Evolutionary conservation across 2,113 vertebrate genomes (phyloP), one percentile per base, ranked within the genome.

Genomic region (Melanerpes formicivorus): DNA sequence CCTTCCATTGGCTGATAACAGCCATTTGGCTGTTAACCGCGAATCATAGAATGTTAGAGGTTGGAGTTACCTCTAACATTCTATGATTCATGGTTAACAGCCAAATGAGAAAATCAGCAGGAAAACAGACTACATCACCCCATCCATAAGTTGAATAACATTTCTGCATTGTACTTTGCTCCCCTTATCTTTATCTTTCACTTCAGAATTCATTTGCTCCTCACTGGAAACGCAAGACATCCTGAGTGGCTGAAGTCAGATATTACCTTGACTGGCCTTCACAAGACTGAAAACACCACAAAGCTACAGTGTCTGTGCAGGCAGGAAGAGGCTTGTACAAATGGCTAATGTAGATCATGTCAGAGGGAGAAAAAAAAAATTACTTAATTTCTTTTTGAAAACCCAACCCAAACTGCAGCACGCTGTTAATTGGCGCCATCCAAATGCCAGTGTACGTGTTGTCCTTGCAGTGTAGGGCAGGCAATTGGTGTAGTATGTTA

Each of bases 371-470:
- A 80, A 65, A 79, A 70, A 70, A 52, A 52, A 40, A 40, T 40
- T 40, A 40, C 40, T 50, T 50, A 9, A 23, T 52, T 52, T 14
- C 22, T 34, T 60, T 60, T 34, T 21, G 73, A 30, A 27, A 27
- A 34, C 25, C 2, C 12, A 67, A 50, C 60, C 34, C 19, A 54
- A 84, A 42, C 40, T 72, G 58, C 37, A 66, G n/a, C 13, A 74
- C 44, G 30, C 25, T 63, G 67, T 77, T 96, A 89, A 97, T 90
- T 70, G 95, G 96, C 37, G 54, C 95, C 93, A 72, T n/a, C 25
- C 59, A 72, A 84, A 92, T 95, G 71, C 71, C 34, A 1, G 40
- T 80, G 72, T 78, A 67, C 78, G 9, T 52, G 32, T 88, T 90
- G 72, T 72, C 90, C 87, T 90, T 95, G 95, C 0, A 25, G 93